phyloP scores from a whole-genome alignment of 2,797 vertebrate genomes.

The Holocentrus rufus region DNA sequence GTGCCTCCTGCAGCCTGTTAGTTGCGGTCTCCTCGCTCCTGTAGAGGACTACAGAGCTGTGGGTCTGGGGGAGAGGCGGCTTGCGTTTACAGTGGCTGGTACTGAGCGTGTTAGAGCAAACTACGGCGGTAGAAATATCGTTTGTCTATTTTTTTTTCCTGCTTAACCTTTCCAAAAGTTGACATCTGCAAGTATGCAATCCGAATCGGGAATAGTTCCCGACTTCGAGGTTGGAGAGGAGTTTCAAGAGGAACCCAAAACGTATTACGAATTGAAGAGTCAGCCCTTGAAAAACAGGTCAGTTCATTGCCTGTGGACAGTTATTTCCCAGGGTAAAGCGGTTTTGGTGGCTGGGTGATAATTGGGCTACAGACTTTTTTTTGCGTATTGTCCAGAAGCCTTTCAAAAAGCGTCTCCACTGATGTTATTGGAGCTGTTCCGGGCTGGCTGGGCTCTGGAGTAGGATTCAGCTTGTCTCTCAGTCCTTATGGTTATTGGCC shows the following conservation, averaged over 20 bases:
- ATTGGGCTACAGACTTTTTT: constrained; percentile 43
- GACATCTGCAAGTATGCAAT: constrained; percentile 86
- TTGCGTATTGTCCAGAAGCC: constrained; percentile 16
- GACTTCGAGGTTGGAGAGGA: constrained; percentile 96
- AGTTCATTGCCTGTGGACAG: constrained; percentile 74
- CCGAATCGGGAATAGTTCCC: constrained; percentile 95
- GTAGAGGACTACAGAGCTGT: constrained; percentile 82
- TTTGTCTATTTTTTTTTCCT: constrained; percentile 33
- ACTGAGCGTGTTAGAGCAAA: constrained; percentile 46
- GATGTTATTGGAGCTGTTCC: constrained; percentile 35
- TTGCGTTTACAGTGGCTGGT: constrained; percentile 69
- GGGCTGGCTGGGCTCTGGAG: constrained; percentile 20
- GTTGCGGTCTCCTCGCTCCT: not conserved
- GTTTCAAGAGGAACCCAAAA: constrained; percentile 96
- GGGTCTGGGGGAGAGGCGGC: constrained; percentile 63
- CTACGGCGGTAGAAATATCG: constrained; percentile 62
- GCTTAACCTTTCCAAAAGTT: constrained; percentile 58
- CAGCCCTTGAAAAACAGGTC: constrained; percentile 96
- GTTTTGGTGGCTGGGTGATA: constrained; percentile 65
- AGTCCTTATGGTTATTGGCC: constrained; percentile 57
- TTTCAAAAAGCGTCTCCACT: constrained; percentile 13
- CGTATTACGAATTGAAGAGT: constrained; percentile 97
- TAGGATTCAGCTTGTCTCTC: constrained; percentile 39
- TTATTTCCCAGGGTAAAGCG: constrained; percentile 72
- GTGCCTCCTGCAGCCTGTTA: not conserved